Percentiles rank a stretch among this genome's conserved stretches.
Evolutionary conservation across 2,113 vertebrate genomes (phyloP).

Genomic region (Plestiodon gilberti): DNA sequence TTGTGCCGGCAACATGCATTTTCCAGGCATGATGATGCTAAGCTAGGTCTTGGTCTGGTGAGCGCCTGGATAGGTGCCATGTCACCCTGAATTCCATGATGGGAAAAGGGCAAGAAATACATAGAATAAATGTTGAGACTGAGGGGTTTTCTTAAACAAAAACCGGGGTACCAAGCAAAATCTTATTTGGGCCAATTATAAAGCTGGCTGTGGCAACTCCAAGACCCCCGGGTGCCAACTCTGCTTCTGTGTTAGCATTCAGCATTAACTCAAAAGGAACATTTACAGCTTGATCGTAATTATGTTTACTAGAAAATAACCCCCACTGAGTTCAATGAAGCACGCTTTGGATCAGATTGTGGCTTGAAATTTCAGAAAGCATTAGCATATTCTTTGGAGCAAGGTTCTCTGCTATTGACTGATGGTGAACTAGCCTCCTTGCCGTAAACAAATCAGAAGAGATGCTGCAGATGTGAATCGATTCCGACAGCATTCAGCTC

Average conservation of each 20-base stretch:
- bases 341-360: not conserved
- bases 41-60: no score
- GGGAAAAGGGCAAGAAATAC: no score
- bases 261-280: conserved; percentile 43
- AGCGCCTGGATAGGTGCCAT: no score
- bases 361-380: conserved; percentile 30
- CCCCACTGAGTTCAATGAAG: not conserved
- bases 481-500: conserved; percentile 41
- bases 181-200: not conserved
- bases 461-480: not conserved
- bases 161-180: no score
- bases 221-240: not conserved
- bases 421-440: conserved; percentile 45
- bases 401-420: conserved; percentile 39
- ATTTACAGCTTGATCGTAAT: not conserved
- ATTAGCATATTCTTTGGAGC: conserved; percentile 52
- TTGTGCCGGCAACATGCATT: no score
- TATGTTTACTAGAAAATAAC: not conserved
- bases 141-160: not conserved
- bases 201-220: not conserved
- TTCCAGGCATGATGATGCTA: no score
- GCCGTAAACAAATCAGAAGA: conserved; percentile 43
- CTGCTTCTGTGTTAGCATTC: not conserved
- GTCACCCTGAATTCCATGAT: no score
- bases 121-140: no score